Evolutionary conservation across 2,888 invertebrate species (phyloP).

Genomic region (Erebia aethiops): DNA sequence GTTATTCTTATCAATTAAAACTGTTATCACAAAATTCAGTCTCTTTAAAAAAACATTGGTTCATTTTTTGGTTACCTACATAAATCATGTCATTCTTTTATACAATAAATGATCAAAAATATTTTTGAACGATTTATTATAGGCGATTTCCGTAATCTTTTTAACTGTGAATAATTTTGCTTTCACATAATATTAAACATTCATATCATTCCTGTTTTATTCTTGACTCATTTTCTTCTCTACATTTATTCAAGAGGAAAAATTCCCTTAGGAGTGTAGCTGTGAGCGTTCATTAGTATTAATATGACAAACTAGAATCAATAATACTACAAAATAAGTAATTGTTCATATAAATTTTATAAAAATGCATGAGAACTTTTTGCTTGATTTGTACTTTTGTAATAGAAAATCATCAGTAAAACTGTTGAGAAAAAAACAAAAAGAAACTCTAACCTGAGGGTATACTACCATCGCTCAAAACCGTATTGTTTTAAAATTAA

Average conservation of each 20-base stretch:
- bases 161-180: not conserved
- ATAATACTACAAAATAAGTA: not conserved
- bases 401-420: not conserved
- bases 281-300: too few species aligned
- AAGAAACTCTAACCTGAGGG: constrained; percentile 6
- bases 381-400: not conserved
- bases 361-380: not conserved
- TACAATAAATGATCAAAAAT: not conserved
- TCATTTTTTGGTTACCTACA: not conserved
- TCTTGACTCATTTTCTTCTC: too few species aligned
- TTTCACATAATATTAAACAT: not conserved
- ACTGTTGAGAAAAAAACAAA: constrained; percentile 13
- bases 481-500: too few species aligned
- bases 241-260: too few species aligned
- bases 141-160: not conserved
- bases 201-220: not conserved
- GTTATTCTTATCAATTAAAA: not conserved
- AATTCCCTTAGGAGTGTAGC: too few species aligned
- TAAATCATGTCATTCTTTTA: not conserved
- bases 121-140: not conserved
- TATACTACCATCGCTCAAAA: too few species aligned
- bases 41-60: not conserved
- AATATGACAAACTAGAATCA: not conserved
- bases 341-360: not conserved
- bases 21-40: not conserved